A percentile compares a stretch with the other conserved stretches of the same genome.
These are phyloP conservation scores for Habroteleia sp. DNA, from an alignment of 2,888 invertebrate species.

Conservation along the genomic window DNA sequence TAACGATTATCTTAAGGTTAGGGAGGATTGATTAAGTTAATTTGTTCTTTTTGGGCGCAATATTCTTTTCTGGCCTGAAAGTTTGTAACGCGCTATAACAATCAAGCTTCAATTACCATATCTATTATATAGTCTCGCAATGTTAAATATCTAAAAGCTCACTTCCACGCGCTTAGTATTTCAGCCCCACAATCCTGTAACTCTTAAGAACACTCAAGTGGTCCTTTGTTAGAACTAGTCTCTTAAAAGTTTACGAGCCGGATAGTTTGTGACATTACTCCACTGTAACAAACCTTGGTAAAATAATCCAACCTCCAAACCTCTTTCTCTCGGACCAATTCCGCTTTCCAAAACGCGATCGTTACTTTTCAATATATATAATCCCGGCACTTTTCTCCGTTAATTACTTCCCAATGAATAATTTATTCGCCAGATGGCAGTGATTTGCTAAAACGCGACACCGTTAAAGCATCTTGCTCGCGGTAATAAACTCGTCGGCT, in stretches of 20 bases:
- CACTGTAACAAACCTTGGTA: conserved; percentile 32
- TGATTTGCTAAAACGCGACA: conserved; percentile 30
- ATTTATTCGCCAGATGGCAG: conserved; percentile 22
- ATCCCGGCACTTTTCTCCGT: conserved; percentile 22
- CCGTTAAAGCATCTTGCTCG: conserved; percentile 18
- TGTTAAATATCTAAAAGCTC: conserved; percentile 25
- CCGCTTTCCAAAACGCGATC: conserved; percentile 33
- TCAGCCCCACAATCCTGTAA: conserved; percentile 29
- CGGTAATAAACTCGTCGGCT: conserved; percentile 30
- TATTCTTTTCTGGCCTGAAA: too few relatives aligned
- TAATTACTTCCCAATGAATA: conserved; percentile 45
- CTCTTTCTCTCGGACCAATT: conserved; percentile 12
- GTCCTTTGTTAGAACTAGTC: conserved; percentile 47
- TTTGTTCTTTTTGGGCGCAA: too few relatives aligned
- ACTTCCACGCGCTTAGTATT: conserved; percentile 33
- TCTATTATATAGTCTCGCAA: not conserved
- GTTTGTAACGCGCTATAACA: too few relatives aligned
- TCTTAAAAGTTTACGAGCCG: conserved; percentile 58
- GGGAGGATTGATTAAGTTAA: too few relatives aligned
- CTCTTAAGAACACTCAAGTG: conserved; percentile 44
- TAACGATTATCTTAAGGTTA: too few relatives aligned
- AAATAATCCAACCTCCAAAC: conserved; percentile 18
- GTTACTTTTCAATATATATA: conserved; percentile 54
- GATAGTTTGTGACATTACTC: conserved; percentile 40
- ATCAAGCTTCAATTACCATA: conserved; percentile 29